A percentile compares a stretch with the other conserved stretches of the same genome.
Conservation (phyloP, 2,113 vertebrate species). For the Heterocephalus glaber region DNA sequence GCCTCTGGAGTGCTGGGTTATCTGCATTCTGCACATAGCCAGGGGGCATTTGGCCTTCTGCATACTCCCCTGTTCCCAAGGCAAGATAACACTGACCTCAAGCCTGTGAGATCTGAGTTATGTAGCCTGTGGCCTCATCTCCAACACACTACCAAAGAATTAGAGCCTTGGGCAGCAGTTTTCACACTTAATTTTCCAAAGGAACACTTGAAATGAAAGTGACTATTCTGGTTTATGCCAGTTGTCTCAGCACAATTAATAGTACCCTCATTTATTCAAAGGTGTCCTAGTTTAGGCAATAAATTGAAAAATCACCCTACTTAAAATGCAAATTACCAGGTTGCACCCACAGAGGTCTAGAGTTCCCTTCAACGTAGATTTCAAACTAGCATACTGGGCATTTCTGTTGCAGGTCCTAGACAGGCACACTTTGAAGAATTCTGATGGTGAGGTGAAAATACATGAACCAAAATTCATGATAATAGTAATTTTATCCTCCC, state of each 20-base stretch:
- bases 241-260: background rate
- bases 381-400: background rate
- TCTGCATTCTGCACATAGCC: too few relatives aligned
- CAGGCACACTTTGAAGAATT: background rate
- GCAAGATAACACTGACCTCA: too few relatives aligned
- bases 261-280: background rate
- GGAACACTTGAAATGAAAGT: background rate
- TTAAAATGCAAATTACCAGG: background rate
- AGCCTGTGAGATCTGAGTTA: too few relatives aligned
- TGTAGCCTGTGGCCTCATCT: too few relatives aligned
- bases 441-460: background rate
- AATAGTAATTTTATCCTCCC: background rate
- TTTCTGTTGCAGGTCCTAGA: background rate
- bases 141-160: background rate
- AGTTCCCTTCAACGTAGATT: background rate
- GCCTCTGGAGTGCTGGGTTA: too few relatives aligned
- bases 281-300: background rate
- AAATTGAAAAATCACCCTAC: background rate
- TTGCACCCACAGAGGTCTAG: background rate
- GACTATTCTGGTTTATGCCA: background rate
- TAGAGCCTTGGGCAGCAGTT: background rate
- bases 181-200: background rate
- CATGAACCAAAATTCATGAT: background rate
- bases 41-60: too few relatives aligned
- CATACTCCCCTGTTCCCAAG: too few relatives aligned